Base-by-base conservation (phyloP, 2,888 invertebrate species). In the Orchestes rusci region DNA sequence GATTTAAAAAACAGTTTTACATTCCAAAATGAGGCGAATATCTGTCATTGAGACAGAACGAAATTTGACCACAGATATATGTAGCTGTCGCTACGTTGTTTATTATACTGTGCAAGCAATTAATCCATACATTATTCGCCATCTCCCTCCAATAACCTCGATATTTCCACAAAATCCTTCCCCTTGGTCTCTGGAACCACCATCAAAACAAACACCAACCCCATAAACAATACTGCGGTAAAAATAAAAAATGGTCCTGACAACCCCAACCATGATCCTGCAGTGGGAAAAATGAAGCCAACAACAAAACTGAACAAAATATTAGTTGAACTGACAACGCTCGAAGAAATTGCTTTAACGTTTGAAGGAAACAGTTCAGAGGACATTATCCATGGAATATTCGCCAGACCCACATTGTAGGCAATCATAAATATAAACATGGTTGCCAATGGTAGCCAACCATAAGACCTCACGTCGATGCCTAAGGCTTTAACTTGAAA, bases 301-400 rank as follows among this genome's bases (percentile, higher is more conserved):
- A 54, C 43, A 3, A 53, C 5, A 19, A 55, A 56, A 29, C 48
- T 50, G 7, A 48, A 32, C 18, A 39, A 16, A 15, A 56, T 49
- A 15, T 48, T 47, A 13, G 39, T 31, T 16, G 48, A 45, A 2
- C 53, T 36, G 1, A 51, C 43, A 2, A 54, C 23, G 13, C 52
- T 52, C 1, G 55, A 39, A 0, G 84, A 84, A 12, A 76, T 69
- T 0, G 83, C 77, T 66, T 85, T 84, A 1, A 85, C 80, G 53
- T 84, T 80, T 0, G 80, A 69, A 17, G 90, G 80, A 65, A 91
- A 81, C 66, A 89, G 75, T 64, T 89, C 89, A 1, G 84, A 81
- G 74, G 87, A 77, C 23, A 88, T 78, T 0, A 85, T 81, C 87
- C 88, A 88, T 0, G 85, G 82, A 17, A 87, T 62, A 0, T 84